These are phyloP conservation scores for Scaptomyza graminum DNA, from an alignment of 1,140 invertebrate genomes.

Conservation along the genomic window DNA sequence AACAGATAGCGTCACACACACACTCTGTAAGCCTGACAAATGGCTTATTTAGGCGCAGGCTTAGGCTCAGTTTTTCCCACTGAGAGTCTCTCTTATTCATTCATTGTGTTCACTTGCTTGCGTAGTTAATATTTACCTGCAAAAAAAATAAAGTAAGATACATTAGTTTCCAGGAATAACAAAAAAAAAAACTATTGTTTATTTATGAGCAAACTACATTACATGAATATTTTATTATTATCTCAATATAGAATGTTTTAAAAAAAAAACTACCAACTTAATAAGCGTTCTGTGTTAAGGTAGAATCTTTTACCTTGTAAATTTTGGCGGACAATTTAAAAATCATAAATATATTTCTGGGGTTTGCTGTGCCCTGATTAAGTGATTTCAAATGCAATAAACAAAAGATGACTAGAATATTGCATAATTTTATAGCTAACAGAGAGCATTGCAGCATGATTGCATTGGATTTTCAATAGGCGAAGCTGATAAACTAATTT, in stretches of 20 bases:
- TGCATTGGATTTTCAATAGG: not conserved
- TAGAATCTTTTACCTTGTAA: no score
- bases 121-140: constrained; percentile 44
- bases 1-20: constrained; percentile 17
- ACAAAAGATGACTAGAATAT: not conserved
- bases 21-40: constrained; percentile 68
- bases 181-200: not conserved
- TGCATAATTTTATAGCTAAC: not conserved
- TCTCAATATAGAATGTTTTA: no score
- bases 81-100: not conserved
- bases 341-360: no score
- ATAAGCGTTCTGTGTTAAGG: no score
- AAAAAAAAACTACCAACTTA: no score
- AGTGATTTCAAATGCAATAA: not conserved
- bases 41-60: constrained; percentile 68
- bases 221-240: no score
- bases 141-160: constrained; percentile 21
- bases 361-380: not conserved
- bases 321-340: no score
- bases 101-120: not conserved
- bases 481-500: constrained; percentile 14
- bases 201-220: no score
- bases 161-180: constrained; percentile 15
- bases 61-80: constrained; percentile 11
- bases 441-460: not conserved